phyloP scores from a whole-genome alignment of 2,797 vertebrate species.

The Cuculus canorus region DNA sequence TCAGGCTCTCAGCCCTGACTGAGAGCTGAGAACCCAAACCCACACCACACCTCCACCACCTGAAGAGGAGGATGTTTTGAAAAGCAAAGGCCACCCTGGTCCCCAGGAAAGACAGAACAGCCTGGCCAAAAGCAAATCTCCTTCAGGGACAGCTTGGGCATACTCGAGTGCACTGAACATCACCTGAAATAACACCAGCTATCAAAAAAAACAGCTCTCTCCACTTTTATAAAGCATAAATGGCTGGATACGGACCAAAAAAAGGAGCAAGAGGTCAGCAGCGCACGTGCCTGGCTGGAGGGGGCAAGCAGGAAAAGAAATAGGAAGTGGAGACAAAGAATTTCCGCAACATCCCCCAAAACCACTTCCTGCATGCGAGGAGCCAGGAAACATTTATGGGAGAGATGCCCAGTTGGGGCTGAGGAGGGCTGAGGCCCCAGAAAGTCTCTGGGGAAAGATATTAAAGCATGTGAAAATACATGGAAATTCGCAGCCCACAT shows the following conservation, averaged over 20 bases:
- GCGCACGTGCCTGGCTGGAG: background rate
- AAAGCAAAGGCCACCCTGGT: background rate
- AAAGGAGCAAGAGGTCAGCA: background rate
- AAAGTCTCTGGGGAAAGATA: background rate
- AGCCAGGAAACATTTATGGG: background rate
- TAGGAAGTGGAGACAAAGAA: constrained; percentile 63
- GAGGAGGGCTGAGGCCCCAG: background rate
- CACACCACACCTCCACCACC: fast-evolving
- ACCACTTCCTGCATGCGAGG: background rate
- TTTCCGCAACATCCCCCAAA: constrained; percentile 3
- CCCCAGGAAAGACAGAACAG: background rate
- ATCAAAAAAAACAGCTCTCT: background rate
- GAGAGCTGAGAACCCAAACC: background rate
- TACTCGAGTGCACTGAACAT: fast-evolving
- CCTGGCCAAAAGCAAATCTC: fast-evolving
- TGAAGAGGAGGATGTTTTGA: background rate
- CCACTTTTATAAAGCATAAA: background rate
- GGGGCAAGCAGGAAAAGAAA: constrained; percentile 37
- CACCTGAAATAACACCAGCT: fast-evolving
- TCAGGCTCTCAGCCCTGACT: background rate
- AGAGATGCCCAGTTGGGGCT: background rate
- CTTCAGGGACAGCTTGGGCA: background rate
- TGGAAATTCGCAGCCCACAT: background rate
- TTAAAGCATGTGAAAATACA: background rate
- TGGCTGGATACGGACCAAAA: background rate